Evolutionary conservation across 1,140 invertebrate genomes (phyloP).

Genomic region (Uloborus diversus): DNA sequence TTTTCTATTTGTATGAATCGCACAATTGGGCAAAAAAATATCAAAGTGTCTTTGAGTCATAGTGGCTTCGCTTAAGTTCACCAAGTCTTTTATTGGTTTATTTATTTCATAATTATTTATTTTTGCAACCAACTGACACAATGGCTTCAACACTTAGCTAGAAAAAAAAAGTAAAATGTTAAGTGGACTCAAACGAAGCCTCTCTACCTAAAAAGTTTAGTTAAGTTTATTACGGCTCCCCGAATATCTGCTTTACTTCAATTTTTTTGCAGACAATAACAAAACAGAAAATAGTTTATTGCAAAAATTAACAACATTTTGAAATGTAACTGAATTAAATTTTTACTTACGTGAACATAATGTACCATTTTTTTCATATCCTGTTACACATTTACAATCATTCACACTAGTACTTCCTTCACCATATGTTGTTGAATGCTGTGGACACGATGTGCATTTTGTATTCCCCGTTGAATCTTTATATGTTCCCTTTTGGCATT

Average conservation of each 20-base stretch:
- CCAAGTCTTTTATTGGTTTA: too few species aligned
- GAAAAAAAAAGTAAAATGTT: too few species aligned
- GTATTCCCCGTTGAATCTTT: neutral
- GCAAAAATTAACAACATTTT: neutral
- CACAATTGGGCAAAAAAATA: too few species aligned
- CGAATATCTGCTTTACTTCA: neutral
- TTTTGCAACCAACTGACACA: too few species aligned
- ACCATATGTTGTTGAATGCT: slow-evolving; percentile 2
- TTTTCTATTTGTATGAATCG: too few species aligned
- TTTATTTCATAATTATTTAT: too few species aligned
- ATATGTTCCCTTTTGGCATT: slow-evolving; percentile 5
- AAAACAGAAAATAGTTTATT: neutral
- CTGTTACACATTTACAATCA: neutral
- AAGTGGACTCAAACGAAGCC: too few species aligned
- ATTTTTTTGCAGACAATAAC: neutral
- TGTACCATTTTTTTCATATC: neutral
- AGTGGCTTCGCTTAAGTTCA: too few species aligned
- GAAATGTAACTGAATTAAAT: neutral
- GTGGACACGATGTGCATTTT: neutral
- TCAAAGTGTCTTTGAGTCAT: too few species aligned
- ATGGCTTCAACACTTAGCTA: too few species aligned
- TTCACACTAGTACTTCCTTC: neutral
- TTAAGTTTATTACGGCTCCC: too few species aligned
- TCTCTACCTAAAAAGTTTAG: too few species aligned
- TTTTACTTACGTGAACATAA: neutral